Evolutionary conservation across 1,140 invertebrate species (phyloP), one percentile per base, ranked within the genome.

Genomic region (Ips typographus): DNA sequence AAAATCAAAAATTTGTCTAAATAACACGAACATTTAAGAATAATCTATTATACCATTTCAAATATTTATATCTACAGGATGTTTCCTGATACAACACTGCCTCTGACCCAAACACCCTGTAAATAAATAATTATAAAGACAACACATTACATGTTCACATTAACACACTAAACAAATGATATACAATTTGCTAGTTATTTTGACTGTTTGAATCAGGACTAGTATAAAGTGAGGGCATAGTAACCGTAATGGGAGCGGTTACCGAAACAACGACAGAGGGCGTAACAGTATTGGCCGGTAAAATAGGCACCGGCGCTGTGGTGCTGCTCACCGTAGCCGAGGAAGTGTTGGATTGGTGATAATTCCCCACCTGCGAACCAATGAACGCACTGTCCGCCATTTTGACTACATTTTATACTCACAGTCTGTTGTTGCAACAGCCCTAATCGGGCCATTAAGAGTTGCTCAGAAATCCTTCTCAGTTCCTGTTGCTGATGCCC

Each of bases 401-500:
- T 44, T 37, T 87, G 82, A 72, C 88, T 61, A 60, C 5, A 22
- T 22, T 22, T 22, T 22, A 22, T 22, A 22, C 22, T 22, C 22
- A 22, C 22, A 22, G 22, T 22, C 22, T 60, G 52, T 63, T 88
- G 86, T 59, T 89, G 88, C 42, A 92, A 79, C 22, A 92, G 84
- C 4, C 91, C 91, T 75, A 92, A 91, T 79, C 90, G 85, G 0
- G 92, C 90, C 74, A 94, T 88, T n/a, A 94, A 80, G 40, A 95
- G 81, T 76, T 94, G 93, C 77, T 95, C 92, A 37, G 91, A 92
- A 2, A 94, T 91, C 69, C 89, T 85, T 51, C 90, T 83, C 69
- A 95, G 78, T 79, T 95, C 93, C 77, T 94, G 92, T 76, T 95
- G 92, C 75, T 95, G 93, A 74, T 92, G 87, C 40, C 91, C 86